Base-by-base conservation (phyloP, 2,797 vertebrate species). In the Propithecus deckenii region DNA sequence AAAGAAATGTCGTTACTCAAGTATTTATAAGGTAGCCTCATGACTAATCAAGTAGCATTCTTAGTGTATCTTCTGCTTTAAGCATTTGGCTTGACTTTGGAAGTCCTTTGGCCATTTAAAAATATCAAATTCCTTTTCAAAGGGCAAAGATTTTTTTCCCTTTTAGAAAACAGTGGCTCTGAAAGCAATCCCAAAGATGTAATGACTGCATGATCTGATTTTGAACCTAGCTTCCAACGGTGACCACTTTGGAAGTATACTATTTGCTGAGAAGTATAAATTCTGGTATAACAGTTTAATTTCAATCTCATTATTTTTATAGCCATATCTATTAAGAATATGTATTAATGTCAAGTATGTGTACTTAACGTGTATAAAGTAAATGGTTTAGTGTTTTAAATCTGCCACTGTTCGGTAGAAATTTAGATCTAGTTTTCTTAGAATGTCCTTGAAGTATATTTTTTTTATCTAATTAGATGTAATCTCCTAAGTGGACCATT, bases 381-480 rank as follows among this genome's bases (percentile, higher is more conserved):
- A 78, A 93, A 91, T 72, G 38, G 57, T 81, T 85, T 32, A 25
- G 46, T 89, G 79, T 80, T 94, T 94, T 74, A 87, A 81, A 43
- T 28, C 50, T 61, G 43, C 17, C 67, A 65, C 41, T 43, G 57
- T 80, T 48, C 14, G 3, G 55, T 15, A 52, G 95, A 83, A 80
- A 95, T 67, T 89, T 71, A 81, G 7, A 76, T 63, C 91, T n/a
- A 15, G 76, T 87, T 94, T 93, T 81, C 91, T 50, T 52, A 78
- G 55, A 59, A 74, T 71, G 18, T 86, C 75, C 25, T 94, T 89
- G 30, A 90, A 61, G 14, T 63, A 30, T n/a, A 35, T 63, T 72
- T 86, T 78, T 92, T 95, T 91, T 55, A 38, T 85, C 61, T 95
- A 86, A 94, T 93, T 91, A 59, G 79, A 38, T 52, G 14, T 76